A percentile compares a stretch with the other conserved stretches of the same genome.
Conservation (phyloP, 2,113 vertebrate genomes). For the Manacus vitellinus region DNA sequence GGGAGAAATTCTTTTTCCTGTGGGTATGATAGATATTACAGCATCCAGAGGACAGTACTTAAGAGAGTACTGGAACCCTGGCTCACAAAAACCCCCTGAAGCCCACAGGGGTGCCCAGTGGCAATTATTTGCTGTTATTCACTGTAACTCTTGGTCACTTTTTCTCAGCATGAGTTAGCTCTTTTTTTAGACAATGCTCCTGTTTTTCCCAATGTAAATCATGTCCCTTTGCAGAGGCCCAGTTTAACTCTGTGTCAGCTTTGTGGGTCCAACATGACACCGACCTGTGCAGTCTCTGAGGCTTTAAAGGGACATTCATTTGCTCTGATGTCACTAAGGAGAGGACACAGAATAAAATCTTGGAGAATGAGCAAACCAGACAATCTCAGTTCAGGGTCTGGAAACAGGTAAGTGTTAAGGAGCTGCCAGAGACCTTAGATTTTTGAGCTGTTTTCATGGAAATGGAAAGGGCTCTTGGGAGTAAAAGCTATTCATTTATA, state of each 20-base stretch:
- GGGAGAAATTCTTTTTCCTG: background rate
- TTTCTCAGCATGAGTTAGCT: background rate
- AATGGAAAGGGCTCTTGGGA: background rate
- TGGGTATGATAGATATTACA: background rate
- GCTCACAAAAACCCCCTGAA: background rate
- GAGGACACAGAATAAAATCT: background rate
- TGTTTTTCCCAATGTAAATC: background rate
- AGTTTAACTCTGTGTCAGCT: background rate
- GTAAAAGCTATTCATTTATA: background rate
- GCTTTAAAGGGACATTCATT: background rate
- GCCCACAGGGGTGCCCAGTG: background rate
- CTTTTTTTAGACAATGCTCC: background rate
- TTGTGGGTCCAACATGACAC: background rate
- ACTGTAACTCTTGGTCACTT: background rate
- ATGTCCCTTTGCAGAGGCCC: background rate
- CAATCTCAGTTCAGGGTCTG: background rate
- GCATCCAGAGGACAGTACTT: background rate
- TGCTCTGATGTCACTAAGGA: background rate
- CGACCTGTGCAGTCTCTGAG: background rate
- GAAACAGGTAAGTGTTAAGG: background rate
- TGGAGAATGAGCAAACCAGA: background rate
- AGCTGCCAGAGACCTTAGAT: background rate
- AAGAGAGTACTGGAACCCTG: background rate
- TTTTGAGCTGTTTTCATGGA: background rate
- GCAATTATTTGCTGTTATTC: background rate